Evolutionary conservation across 2,113 vertebrate species (phyloP), one percentile per base, ranked within the genome.

Genomic region (Abramis brama): DNA sequence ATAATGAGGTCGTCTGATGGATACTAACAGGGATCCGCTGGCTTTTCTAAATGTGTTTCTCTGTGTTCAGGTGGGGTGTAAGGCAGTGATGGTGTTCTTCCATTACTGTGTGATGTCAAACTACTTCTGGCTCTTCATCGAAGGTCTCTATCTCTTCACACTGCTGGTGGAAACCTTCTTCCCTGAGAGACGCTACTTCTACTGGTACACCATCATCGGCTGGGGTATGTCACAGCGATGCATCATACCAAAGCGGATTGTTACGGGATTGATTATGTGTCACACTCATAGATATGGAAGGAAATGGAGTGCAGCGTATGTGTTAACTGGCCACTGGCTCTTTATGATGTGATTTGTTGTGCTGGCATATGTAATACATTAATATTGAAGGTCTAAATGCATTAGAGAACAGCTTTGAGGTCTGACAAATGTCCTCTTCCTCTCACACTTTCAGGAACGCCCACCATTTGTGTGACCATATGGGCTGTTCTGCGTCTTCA

Each of bases 31-130:
- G n/a, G 23, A 25, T 25, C 43, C 39, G 4, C 1, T 47, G 43
- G 71, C 13, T 47, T 74, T 25, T 45, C 47, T 78, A 27, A 78
- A 57, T 57, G 75, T 57, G 47, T 30, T 12, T 52, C 2, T 57
- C 50, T 71, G 47, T 86, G 15, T 87, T 50, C 92, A 99, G 98
- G 96, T 98, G 93, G 96, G 96, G n/a, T 99, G 98, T 90, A 99
- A 97, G 92, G 95, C 97, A 0, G 95, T 98, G 81, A 98, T 99
- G 98, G 96, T 99, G 82, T 99, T 99, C 94, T 99, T 99, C 89
- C 98, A 99, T 91, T 99, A 99, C 94, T 99, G 98, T 0, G 98
- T 99, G 43, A 97, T 99, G 96, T 99, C 98, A 92, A 99, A 99
- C 93, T 99, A 99, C 91, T 98, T 99, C 95, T 99, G 98, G 98